Evolutionary conservation across 2,888 invertebrate genomes (phyloP), one percentile per base, ranked within the genome.

Genomic region (Lacanobia oleracea): DNA sequence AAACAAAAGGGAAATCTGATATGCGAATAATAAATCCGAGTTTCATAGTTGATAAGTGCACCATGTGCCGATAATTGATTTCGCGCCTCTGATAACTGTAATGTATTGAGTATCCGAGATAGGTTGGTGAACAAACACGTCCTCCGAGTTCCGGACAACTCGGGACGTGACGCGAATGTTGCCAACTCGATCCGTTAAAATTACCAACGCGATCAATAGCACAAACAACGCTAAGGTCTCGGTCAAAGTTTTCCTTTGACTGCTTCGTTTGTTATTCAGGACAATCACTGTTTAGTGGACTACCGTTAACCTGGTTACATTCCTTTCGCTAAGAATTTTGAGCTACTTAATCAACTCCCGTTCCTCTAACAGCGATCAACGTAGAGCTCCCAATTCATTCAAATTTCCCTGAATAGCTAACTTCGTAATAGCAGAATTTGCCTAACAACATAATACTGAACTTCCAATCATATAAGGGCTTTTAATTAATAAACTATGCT

Each of bases 131-230:
- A 82, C 82, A 77, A 86, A 86, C 88, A 90, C 90, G 90, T 89
- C 40, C 40, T 57, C 40, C 21, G 40, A 87, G 72, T 84, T 84
- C 82, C 88, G 89, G 90, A 89, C 89, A 91, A 92, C 89, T 91
- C 84, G 63, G 85, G 85, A 93, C 95, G 95, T 95, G 95, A 92
- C 86, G 76, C 73, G 95, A 93, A 93, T 94, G 84, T 89, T 87
- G 77, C 87, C 82, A 87, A 88, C 85, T 87, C 87, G 86, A 89
- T 90, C 88, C 85, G 87, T 91, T 92, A 92, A 91, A 92, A 92
- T 91, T 91, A 91, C 88, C 82, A 86, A 86, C 82, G 79, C 88
- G 89, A 92, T 93, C 93, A 89, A 93, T 94, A 92, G 85, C 87
- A 89, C 89, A 92, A 92, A 91, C 91, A 89, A 85, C 85, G 81